Conservation (phyloP, 2,888 invertebrate species). For the Koerneria pararmatus region DNA sequence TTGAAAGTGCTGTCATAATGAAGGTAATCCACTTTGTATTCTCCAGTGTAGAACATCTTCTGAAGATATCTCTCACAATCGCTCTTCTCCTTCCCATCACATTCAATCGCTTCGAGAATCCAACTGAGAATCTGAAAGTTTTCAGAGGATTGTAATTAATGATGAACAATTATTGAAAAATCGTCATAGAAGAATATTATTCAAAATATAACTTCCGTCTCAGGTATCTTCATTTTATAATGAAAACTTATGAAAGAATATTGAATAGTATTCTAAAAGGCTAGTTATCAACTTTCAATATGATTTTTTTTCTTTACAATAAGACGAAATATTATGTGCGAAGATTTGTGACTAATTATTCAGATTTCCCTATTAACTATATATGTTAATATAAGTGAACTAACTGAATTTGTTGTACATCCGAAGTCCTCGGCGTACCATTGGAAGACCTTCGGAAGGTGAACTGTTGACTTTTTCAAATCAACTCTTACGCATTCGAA, state of each 20-base stretch:
- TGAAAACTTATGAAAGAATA: too few species aligned
- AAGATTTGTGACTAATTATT: too few species aligned
- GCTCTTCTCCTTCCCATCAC: constrained; percentile 26
- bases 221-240: too few species aligned
- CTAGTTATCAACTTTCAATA: too few species aligned
- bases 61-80: constrained; percentile 36
- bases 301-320: too few species aligned
- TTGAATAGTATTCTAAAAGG: too few species aligned
- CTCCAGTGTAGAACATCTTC: constrained; percentile 40
- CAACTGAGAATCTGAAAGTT: constrained; percentile 35
- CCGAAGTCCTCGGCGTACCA: constrained; percentile 64
- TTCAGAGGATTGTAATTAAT: neutral
- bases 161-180: neutral
- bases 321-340: too few species aligned
- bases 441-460: constrained; percentile 62
- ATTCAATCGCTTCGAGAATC: constrained; percentile 37
- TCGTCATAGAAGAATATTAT: neutral
- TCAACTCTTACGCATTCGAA: constrained; percentile 61
- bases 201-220: too few species aligned
- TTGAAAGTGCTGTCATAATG: constrained; percentile 45
- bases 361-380: too few species aligned
- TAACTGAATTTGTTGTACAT: too few species aligned
- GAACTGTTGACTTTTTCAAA: constrained; percentile 56
- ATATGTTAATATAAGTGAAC: too few species aligned
- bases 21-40: constrained; percentile 46